Evolutionary conservation across 2,797 vertebrate species (phyloP).

Genomic region (Podarcis lilfordi): DNA sequence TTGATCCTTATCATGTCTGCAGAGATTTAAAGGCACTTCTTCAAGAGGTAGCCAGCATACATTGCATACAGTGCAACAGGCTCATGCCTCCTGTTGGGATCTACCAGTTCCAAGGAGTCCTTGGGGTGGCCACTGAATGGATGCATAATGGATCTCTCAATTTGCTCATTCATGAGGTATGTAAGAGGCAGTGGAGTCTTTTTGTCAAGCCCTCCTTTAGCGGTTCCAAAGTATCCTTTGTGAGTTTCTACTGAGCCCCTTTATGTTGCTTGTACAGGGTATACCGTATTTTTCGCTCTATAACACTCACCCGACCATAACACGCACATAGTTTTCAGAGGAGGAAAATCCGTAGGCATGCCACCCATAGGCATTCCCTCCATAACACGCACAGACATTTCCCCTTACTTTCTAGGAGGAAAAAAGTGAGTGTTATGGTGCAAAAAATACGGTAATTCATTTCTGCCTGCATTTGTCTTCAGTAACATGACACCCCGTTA

Average conservation of each 20-base stretch:
- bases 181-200: background rate
- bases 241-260: background rate
- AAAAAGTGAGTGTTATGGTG: too few relatives aligned
- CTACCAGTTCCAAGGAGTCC: conserved; percentile 59
- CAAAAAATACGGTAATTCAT: too few relatives aligned
- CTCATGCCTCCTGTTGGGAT: conserved; percentile 72
- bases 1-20: background rate
- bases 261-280: background rate
- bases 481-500: too few relatives aligned
- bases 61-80: conserved; percentile 14
- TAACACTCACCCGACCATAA: too few relatives aligned
- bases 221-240: background rate
- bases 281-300: too few relatives aligned
- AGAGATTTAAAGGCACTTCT: conserved; percentile 63
- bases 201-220: background rate
- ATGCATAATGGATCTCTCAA: conserved; percentile 76
- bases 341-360: too few relatives aligned
- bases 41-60: conserved; percentile 54
- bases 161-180: conserved; percentile 74
- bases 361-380: too few relatives aligned
- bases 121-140: conserved; percentile 75
- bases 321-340: too few relatives aligned
- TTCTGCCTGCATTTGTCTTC: background rate
- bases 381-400: too few relatives aligned
- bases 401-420: too few relatives aligned